Percentiles rank a stretch among this genome's conserved stretches.
phyloP scores from a whole-genome alignment of 2,888 invertebrate genomes.

The Mesorhabditis belari region DNA sequence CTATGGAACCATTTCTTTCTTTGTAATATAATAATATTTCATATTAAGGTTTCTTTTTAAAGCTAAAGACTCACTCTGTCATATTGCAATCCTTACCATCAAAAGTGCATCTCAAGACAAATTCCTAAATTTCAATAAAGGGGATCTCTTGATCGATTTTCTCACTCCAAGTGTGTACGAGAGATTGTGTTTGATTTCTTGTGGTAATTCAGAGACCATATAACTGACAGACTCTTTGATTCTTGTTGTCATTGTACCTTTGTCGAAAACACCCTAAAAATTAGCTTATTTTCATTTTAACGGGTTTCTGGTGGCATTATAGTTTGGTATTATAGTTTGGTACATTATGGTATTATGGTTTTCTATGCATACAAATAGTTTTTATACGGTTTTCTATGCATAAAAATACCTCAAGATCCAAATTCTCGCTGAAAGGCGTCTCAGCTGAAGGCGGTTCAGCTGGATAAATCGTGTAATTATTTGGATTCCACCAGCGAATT shows the following conservation, averaged over 20 bases:
- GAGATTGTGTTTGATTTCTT: constrained; percentile 34
- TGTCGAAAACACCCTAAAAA: constrained; percentile 45
- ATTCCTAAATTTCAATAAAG: too few relatives aligned
- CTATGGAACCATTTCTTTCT: neutral
- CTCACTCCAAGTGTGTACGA: constrained; percentile 37
- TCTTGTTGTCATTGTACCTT: constrained; percentile 50
- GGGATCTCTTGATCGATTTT: too few relatives aligned
- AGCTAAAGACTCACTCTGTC: constrained; percentile 11
- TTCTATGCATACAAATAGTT: too few relatives aligned
- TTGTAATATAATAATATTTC: neutral
- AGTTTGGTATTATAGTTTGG: too few relatives aligned
- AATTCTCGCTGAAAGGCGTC: neutral
- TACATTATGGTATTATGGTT: too few relatives aligned
- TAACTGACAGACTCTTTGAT: constrained; percentile 52
- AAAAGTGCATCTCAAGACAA: constrained; percentile 52
- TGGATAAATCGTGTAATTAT: constrained; percentile 48
- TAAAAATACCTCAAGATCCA: neutral
- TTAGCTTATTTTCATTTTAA: too few relatives aligned
- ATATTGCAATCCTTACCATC: constrained; percentile 51
- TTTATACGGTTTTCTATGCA: too few relatives aligned
- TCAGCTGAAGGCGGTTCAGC: constrained; percentile 33
- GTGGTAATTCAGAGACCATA: constrained; percentile 47
- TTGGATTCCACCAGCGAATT: constrained; percentile 49
- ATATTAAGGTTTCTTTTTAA: neutral
- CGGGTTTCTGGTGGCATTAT: too few relatives aligned